These are phyloP conservation scores for Crotophaga sulcirostris DNA, from an alignment of 2,113 vertebrate species.

Conservation along the genomic window DNA sequence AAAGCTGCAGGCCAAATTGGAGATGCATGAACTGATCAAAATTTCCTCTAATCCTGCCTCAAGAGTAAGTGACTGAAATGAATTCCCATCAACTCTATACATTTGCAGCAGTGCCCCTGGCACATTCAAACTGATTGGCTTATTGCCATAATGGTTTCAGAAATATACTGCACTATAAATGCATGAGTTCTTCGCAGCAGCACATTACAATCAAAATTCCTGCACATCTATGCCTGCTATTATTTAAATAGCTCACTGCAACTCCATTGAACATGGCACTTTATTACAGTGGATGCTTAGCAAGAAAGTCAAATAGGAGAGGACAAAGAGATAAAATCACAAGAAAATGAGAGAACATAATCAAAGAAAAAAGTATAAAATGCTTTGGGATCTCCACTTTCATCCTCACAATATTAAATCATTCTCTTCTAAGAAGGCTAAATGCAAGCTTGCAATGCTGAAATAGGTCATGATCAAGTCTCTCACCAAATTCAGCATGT, in stretches of 20 bases:
- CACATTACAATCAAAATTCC: constrained; percentile 47
- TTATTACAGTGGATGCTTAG: constrained; percentile 44
- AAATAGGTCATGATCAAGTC: background rate
- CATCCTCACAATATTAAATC: constrained; percentile 4
- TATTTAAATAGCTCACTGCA: constrained; percentile 43
- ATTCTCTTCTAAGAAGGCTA: constrained; percentile 7
- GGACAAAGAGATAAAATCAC: background rate
- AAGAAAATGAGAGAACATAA: constrained; percentile 3
- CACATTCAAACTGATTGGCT: constrained; percentile 28
- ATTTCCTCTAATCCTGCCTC: constrained; percentile 49
- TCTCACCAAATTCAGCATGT: background rate
- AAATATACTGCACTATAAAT: constrained; percentile 47
- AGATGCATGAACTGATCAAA: constrained; percentile 42
- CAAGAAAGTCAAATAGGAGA: constrained; percentile 51
- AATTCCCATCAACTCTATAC: constrained; percentile 42
- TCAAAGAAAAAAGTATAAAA: background rate
- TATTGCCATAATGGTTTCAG: constrained; percentile 46
- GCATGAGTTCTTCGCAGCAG: constrained; percentile 37
- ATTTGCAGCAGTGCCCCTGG: constrained; percentile 12
- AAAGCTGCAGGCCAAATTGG: constrained; percentile 52
- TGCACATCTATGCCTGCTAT: constrained; percentile 37
- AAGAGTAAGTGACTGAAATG: constrained; percentile 51
- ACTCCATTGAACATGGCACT: constrained; percentile 21
- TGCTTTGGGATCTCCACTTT: background rate
- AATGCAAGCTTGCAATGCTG: constrained; percentile 28